Conservation (phyloP, 2,797 vertebrate genomes). For the Paguma larvata region DNA sequence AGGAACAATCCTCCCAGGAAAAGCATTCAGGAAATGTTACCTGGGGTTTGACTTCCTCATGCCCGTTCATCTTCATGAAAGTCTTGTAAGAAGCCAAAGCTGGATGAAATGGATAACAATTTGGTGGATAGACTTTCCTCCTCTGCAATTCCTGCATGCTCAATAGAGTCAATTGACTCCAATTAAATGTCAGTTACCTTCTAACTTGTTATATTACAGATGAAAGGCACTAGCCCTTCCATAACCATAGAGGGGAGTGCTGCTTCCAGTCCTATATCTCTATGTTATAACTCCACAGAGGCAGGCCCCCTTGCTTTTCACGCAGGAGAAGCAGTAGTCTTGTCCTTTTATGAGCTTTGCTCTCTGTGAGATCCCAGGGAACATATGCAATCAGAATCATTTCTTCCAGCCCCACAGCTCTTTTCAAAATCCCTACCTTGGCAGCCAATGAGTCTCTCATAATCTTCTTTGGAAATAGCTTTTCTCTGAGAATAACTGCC, state of each 20-base stretch:
- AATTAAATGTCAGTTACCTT: background rate
- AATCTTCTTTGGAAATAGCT: constrained; percentile 62
- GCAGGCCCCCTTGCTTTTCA: background rate
- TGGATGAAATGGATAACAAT: background rate
- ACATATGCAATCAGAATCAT: constrained; percentile 50
- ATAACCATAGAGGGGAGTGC: background rate
- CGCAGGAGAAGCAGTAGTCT: background rate
- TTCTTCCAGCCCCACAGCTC: constrained; percentile 62
- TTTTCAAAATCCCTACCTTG: constrained; percentile 70
- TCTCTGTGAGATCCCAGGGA: constrained; percentile 50
- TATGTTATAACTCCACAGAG: background rate
- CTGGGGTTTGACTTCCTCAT: background rate
- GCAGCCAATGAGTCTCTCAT: constrained; percentile 49
- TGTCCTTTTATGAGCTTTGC: constrained; percentile 22
- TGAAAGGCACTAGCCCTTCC: background rate
- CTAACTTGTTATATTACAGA: background rate
- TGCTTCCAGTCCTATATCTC: background rate
- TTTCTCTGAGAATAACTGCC: constrained; percentile 59
- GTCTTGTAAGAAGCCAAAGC: background rate
- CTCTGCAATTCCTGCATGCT: background rate
- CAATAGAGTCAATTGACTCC: background rate
- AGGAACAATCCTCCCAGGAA: background rate
- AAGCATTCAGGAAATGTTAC: background rate
- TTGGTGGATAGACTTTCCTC: background rate
- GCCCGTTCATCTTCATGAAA: background rate